phyloP scores from a whole-genome alignment of 2,888 invertebrate species.

The Dascillus cervinus region DNA sequence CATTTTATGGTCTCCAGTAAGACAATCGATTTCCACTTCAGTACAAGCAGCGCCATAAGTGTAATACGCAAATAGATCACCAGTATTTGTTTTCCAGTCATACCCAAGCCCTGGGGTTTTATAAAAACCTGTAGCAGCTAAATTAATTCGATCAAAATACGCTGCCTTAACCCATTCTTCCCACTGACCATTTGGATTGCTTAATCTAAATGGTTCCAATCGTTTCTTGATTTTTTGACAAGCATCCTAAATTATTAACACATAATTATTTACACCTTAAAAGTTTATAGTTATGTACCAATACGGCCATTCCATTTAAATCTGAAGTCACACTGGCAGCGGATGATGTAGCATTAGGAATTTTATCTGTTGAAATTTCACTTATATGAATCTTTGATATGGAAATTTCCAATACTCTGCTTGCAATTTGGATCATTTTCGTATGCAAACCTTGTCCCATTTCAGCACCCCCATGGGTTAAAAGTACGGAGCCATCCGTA shows the following conservation, averaged over 20 bases:
- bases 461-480: slow-evolving; percentile 90
- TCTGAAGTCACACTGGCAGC: slow-evolving; percentile 86
- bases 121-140: slow-evolving; percentile 80
- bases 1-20: slow-evolving; percentile 90
- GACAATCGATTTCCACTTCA: slow-evolving; percentile 88
- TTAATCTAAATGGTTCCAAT: slow-evolving; percentile 64
- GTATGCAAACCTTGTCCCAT: slow-evolving; percentile 97
- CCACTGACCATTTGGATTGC: slow-evolving; percentile 74
- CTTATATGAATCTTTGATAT: slow-evolving; percentile 68
- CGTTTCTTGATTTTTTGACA: slow-evolving; percentile 68
- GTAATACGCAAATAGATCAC: slow-evolving; percentile 73
- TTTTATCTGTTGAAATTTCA: slow-evolving; percentile 83
- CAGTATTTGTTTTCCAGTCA: slow-evolving; percentile 60
- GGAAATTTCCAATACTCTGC: slow-evolving; percentile 62
- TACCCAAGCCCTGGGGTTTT: slow-evolving; percentile 68
- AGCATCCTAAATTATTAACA: slow-evolving; percentile 51
- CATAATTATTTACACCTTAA: background rate
- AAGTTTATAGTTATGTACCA: slow-evolving; percentile 41
- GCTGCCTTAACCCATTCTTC: slow-evolving; percentile 74
- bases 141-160: slow-evolving; percentile 66
- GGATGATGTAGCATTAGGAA: slow-evolving; percentile 84
- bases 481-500: slow-evolving; percentile 76
- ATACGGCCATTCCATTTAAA: slow-evolving; percentile 84
- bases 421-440: slow-evolving; percentile 90
- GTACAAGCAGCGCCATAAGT: slow-evolving; percentile 81